phyloP scores from a whole-genome alignment of 2,797 vertebrate genomes.

The Sebastes melanostomus region DNA sequence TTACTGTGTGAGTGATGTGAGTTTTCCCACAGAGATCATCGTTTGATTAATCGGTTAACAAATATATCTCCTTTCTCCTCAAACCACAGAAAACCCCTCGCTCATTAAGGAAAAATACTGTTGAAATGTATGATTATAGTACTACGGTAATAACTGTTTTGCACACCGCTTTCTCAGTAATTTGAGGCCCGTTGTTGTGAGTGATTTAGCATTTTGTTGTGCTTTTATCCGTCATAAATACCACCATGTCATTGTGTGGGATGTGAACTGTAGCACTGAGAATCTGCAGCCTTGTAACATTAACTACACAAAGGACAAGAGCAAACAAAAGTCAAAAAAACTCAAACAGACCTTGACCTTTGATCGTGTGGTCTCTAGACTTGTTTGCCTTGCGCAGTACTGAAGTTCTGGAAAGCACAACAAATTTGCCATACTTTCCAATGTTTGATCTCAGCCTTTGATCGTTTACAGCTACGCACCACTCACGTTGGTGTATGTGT shows the following conservation, averaged over 20 bases:
- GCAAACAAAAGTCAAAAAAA: conserved; percentile 35
- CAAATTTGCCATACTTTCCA: not conserved
- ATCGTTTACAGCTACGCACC: not conserved
- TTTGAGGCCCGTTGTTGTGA: conserved; percentile 22
- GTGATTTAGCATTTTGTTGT: conserved; percentile 14
- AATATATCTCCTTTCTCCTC: not conserved
- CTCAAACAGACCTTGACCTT: conserved; percentile 57
- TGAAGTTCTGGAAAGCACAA: conserved; percentile 3
- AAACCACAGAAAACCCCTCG: not conserved
- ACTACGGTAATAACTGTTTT: conserved; percentile 52
- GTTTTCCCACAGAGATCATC: not conserved
- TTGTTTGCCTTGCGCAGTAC: conserved; percentile 46
- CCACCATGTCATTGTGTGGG: not conserved
- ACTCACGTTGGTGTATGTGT: not conserved
- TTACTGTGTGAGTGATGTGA: not conserved
- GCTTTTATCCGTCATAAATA: not conserved
- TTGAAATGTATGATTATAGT: conserved; percentile 26
- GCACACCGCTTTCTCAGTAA: conserved; percentile 1
- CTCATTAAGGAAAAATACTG: not conserved
- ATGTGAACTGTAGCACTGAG: not conserved
- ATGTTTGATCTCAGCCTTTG: not conserved
- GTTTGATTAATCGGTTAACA: not conserved
- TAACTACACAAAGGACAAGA: conserved; percentile 17
- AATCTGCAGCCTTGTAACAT: conserved; percentile 22
- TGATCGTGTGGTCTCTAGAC: conserved; percentile 17